Percentiles rank a stretch among this genome's conserved stretches.
These are phyloP conservation scores for Climacteris rufus DNA, from an alignment of 2,113 vertebrate species.

Conservation along the genomic window DNA sequence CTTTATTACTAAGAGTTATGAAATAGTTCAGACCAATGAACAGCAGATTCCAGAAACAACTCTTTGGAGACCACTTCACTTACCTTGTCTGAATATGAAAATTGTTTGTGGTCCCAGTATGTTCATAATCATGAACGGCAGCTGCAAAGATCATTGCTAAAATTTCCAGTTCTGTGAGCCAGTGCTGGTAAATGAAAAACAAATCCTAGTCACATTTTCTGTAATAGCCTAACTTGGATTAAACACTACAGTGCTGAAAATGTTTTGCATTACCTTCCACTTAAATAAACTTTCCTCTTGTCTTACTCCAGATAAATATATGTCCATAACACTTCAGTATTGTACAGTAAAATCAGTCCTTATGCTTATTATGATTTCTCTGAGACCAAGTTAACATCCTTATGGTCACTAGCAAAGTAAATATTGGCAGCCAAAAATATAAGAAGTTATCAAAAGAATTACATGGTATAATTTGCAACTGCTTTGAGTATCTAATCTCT, in stretches of 20 bases:
- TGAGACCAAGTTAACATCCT: background rate
- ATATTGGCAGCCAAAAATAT: background rate
- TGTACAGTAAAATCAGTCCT: background rate
- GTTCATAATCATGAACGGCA: conserved; percentile 96
- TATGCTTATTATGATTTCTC: background rate
- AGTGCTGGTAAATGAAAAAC: conserved; percentile 81
- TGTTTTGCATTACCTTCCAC: background rate
- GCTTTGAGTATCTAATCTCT: background rate
- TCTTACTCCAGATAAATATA: background rate
- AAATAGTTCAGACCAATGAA: background rate
- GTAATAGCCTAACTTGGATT: background rate
- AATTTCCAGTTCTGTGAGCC: conserved; percentile 98
- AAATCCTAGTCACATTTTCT: conserved; percentile 2
- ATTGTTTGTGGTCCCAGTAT: conserved; percentile 98
- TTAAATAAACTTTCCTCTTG: background rate
- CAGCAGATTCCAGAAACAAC: background rate
- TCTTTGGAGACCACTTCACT: background rate
- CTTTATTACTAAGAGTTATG: background rate
- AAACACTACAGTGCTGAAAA: background rate
- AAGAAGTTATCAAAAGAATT: background rate
- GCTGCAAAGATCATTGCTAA: conserved; percentile 98
- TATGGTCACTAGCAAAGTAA: background rate
- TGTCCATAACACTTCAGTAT: background rate
- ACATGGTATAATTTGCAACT: background rate
- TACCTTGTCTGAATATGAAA: conserved; percentile 99